Percentiles rank a stretch among this genome's conserved stretches.
Evolutionary conservation across 1,140 invertebrate genomes (phyloP).

Genomic region (Magallana angulata): DNA sequence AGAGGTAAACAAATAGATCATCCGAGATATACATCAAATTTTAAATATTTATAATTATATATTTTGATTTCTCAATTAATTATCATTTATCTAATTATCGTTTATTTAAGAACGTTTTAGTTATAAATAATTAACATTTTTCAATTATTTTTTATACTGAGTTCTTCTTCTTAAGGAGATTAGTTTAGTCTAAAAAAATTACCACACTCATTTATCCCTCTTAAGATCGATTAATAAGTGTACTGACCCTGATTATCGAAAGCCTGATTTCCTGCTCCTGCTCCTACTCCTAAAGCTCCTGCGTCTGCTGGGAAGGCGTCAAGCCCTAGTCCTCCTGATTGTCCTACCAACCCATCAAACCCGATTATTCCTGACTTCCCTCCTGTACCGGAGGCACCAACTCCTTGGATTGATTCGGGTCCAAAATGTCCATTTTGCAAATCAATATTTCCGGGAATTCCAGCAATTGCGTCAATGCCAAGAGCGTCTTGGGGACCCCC

Average conservation of each 20-base stretch:
- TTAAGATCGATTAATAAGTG: too few relatives aligned
- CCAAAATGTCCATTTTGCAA: constrained; percentile 1
- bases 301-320: not conserved
- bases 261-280: not conserved
- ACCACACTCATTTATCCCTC: too few relatives aligned
- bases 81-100: too few relatives aligned
- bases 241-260: not conserved
- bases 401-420: not conserved
- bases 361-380: not conserved
- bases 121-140: too few relatives aligned
- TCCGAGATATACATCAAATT: too few relatives aligned
- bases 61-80: too few relatives aligned
- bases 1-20: too few relatives aligned
- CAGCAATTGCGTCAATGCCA: not conserved
- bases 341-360: not conserved
- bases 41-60: too few relatives aligned
- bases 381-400: not conserved
- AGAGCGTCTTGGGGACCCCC: not conserved
- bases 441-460: not conserved
- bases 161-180: too few relatives aligned
- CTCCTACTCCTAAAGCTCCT: not conserved
- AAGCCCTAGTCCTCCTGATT: not conserved
- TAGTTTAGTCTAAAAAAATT: too few relatives aligned
- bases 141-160: too few relatives aligned
- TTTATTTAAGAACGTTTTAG: too few relatives aligned